These are phyloP conservation scores for Arctopsyche grandis DNA, from an alignment of 1,140 invertebrate genomes.

Conservation along the genomic window DNA sequence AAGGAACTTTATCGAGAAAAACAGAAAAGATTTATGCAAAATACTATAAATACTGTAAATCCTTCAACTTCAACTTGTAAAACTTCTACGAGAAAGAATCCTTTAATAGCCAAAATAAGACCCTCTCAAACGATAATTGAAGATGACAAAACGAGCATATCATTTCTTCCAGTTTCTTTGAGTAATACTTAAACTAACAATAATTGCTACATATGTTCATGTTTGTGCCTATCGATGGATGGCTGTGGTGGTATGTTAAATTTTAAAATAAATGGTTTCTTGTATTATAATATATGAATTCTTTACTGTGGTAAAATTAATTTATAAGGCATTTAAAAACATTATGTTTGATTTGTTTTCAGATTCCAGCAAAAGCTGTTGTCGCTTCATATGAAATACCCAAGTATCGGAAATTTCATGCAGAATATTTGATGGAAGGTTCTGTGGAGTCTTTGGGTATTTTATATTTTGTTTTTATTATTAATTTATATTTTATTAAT, in stretches of 20 bases:
- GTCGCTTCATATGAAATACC: slow-evolving; percentile 8
- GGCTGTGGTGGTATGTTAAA: no score
- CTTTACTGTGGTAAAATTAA: no score
- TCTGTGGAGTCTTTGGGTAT: slow-evolving; percentile 45
- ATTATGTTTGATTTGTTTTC: background rate
- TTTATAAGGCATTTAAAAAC: no score
- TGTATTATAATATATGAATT: no score
- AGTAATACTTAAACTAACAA: background rate
- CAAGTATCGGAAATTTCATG: slow-evolving; percentile 43
- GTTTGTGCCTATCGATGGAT: no score
- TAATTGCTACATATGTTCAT: background rate
- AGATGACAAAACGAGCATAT: background rate
- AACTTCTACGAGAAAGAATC: background rate
- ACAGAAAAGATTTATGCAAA: slow-evolving; percentile 4
- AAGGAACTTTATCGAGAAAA: slow-evolving; percentile 36
- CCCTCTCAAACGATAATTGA: background rate
- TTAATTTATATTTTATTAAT: background rate
- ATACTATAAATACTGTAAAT: background rate
- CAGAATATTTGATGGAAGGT: slow-evolving; percentile 47
- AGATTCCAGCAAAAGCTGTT: background rate
- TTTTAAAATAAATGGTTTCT: no score
- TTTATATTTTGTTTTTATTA: background rate
- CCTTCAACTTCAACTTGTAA: background rate
- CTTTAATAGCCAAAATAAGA: background rate
- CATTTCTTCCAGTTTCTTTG: background rate